Conservation (phyloP, 1,140 invertebrate genomes). For the Hycleus phaleratus region DNA sequence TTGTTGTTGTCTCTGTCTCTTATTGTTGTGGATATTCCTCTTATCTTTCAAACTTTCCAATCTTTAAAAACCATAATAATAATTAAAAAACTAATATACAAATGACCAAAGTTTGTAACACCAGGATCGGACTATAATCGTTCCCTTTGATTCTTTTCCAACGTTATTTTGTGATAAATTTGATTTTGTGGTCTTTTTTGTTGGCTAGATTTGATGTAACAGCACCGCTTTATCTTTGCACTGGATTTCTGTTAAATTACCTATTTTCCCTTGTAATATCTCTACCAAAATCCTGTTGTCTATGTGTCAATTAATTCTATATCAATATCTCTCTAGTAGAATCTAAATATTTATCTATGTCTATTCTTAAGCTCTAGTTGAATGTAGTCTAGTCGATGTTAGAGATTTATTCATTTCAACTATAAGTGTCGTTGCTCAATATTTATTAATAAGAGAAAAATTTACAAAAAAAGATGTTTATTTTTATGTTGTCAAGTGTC, state of each 20-base stretch:
- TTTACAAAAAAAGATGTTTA: neutral
- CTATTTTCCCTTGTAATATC: neutral
- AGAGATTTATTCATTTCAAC: conserved; percentile 19
- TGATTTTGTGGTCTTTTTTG: no score
- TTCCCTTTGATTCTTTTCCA: neutral
- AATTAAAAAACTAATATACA: neutral
- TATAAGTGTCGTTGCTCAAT: conserved; percentile 41
- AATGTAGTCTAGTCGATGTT: conserved; percentile 29
- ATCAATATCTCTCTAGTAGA: conserved; percentile 29
- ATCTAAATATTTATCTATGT: conserved; percentile 26
- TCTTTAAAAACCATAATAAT: neutral
- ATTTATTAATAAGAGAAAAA: neutral
- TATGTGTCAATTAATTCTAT: conserved; percentile 36
- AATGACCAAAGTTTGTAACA: neutral
- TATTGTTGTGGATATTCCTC: conserved; percentile 15
- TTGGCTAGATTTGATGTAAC: neutral
- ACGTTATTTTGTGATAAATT: no score
- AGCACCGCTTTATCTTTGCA: conserved; percentile 11
- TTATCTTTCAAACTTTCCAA: neutral
- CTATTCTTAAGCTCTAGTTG: conserved; percentile 26
- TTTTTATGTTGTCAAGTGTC: conserved; percentile 26
- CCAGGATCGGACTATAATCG: neutral
- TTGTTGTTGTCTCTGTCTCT: conserved; percentile 35
- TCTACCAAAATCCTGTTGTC: conserved; percentile 17
- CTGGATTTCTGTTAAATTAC: neutral